A percentile compares a stretch with the other conserved stretches of the same genome.
Evolutionary conservation across 1,140 invertebrate genomes (phyloP).

Genomic region (Bombus pascuorum): DNA sequence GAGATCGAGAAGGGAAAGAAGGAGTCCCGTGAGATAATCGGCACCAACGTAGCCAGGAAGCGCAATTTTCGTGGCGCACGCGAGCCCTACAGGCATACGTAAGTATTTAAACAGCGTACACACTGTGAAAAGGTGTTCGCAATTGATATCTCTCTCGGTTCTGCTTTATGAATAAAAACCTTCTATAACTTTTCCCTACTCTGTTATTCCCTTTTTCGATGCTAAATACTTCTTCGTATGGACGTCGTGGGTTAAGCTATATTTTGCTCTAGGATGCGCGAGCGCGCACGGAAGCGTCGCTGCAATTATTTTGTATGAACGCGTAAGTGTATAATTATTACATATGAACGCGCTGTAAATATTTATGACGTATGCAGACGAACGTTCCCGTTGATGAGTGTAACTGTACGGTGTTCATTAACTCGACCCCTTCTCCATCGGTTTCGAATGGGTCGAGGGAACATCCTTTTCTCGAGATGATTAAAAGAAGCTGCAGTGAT

Average conservation of each 20-base stretch:
- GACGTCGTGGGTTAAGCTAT: neutral
- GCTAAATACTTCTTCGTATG: neutral
- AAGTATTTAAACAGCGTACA: slow-evolving; percentile 41
- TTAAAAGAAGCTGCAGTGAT: neutral
- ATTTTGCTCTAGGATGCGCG: neutral
- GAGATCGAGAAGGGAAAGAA: neutral
- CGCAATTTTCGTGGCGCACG: slow-evolving; percentile 69
- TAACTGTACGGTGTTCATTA: slow-evolving; percentile 42
- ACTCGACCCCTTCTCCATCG: neutral
- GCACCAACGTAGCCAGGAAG: slow-evolving; percentile 62
- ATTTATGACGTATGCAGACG: slow-evolving; percentile 51
- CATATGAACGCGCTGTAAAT: slow-evolving; percentile 50
- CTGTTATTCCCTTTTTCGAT: neutral
- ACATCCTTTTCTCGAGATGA: neutral
- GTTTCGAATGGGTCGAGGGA: slow-evolving; percentile 1
- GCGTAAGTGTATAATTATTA: slow-evolving; percentile 59
- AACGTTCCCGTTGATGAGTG: slow-evolving; percentile 40
- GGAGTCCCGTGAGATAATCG: slow-evolving; percentile 61
- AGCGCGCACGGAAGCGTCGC: slow-evolving; percentile 4
- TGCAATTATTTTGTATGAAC: slow-evolving; percentile 59
- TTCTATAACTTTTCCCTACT: neutral
- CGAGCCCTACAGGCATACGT: slow-evolving; percentile 41
- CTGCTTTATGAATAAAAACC: slow-evolving; percentile 18
- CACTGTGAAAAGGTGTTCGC: slow-evolving; percentile 10
- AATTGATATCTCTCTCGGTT: slow-evolving; percentile 19